Percentiles rank a stretch among this genome's conserved stretches.
Evolutionary conservation across 2,888 invertebrate genomes (phyloP).

Genomic region (Ypsolopha sequella): DNA sequence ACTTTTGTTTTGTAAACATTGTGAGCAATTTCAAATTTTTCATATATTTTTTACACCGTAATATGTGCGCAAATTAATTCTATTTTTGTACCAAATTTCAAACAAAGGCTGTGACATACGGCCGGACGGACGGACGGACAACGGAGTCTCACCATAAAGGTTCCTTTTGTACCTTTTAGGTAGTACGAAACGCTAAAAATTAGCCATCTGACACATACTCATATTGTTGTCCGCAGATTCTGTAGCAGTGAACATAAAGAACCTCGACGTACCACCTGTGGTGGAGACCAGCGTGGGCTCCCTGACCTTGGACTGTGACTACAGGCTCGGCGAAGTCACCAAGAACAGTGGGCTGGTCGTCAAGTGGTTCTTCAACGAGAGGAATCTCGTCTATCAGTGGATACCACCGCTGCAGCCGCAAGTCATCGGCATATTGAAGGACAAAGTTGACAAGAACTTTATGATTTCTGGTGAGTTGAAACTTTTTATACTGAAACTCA

Average conservation of each 20-base stretch:
- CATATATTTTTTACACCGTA: too few species aligned
- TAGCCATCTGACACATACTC: constrained; percentile 1
- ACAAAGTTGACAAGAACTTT: constrained; percentile 52
- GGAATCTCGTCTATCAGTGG: constrained; percentile 61
- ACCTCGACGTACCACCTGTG: constrained; percentile 46
- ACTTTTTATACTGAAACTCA: neutral
- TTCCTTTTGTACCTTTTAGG: too few species aligned
- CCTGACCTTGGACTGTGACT: constrained; percentile 18
- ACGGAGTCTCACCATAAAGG: too few species aligned
- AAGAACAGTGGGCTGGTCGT: constrained; percentile 38
- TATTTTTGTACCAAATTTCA: too few species aligned
- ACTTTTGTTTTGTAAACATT: too few species aligned
- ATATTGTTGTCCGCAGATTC: constrained; percentile 35
- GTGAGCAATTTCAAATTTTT: too few species aligned
- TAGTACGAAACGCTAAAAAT: too few species aligned
- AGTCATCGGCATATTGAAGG: constrained; percentile 57
- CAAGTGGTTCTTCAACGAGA: constrained; percentile 65
- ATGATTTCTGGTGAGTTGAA: constrained; percentile 45
- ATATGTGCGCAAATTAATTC: too few species aligned
- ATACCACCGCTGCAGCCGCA: constrained; percentile 58
- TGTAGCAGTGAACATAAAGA: constrained; percentile 56
- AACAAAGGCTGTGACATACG: too few species aligned
- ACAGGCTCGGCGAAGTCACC: constrained; percentile 15
- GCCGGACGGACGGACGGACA: too few species aligned
- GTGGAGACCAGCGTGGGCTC: constrained; percentile 49